Evolutionary conservation across 2,888 invertebrate species (phyloP).

Genomic region (Pharmacophagus antenor): DNA sequence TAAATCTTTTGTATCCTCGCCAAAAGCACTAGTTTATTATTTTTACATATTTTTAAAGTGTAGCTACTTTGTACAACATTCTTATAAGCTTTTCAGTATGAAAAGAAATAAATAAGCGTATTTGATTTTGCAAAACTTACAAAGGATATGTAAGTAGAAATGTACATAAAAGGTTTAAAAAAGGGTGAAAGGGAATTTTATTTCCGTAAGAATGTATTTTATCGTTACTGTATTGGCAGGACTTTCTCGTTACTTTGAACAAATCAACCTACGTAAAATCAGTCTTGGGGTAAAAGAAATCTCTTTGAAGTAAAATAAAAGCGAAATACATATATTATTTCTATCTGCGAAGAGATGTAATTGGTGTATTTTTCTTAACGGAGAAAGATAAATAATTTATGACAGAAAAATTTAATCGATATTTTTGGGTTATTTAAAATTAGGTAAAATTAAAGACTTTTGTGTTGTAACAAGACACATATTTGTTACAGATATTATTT

Average conservation of each 20-base stretch:
- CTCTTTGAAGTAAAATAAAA: neutral
- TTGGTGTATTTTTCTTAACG: neutral
- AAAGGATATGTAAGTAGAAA: neutral
- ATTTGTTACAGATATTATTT: neutral
- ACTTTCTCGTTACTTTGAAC: conserved; percentile 5
- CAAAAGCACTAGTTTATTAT: neutral
- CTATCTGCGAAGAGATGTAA: neutral
- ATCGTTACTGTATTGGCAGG: neutral
- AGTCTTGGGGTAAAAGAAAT: neutral
- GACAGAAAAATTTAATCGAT: too few relatives aligned
- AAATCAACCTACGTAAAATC: conserved; percentile 1
- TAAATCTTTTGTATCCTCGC: neutral
- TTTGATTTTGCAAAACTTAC: neutral
- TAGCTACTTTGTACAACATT: neutral
- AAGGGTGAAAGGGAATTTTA: neutral
- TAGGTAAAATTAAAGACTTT: too few relatives aligned
- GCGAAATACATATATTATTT: conserved; percentile 1
- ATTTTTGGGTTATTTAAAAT: too few relatives aligned
- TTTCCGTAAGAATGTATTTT: neutral
- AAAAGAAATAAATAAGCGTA: neutral
- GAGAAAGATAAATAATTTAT: neutral
- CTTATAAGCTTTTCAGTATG: neutral
- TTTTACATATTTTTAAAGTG: neutral
- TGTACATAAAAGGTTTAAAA: neutral
- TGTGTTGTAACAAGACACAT: neutral